These are phyloP conservation scores for Protomyctophum bolini DNA, from an alignment of 2,113 vertebrate genomes.

Conservation along the genomic window DNA sequence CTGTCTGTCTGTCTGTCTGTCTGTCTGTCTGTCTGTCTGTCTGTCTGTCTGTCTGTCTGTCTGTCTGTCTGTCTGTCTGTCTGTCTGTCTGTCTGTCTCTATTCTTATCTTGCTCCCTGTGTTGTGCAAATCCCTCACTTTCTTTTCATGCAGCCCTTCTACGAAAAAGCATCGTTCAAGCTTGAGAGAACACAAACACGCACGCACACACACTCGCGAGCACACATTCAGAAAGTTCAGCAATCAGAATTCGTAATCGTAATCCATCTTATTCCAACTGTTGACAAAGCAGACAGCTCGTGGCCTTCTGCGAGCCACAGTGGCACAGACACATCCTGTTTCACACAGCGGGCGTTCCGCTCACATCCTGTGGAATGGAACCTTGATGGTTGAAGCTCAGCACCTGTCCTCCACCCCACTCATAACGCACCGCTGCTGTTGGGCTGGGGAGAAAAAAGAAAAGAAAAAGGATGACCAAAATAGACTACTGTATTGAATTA, in stretches of 20 bases:
- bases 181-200: neutral
- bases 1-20: too few relatives aligned
- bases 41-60: neutral
- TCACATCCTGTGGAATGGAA: too few relatives aligned
- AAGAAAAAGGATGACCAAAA: neutral
- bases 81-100: neutral
- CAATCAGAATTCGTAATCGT: neutral
- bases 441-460: neutral
- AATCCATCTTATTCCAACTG: neutral
- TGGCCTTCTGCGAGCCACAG: neutral
- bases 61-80: neutral
- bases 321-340: too few relatives aligned
- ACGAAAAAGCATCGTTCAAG: neutral
- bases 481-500: too few relatives aligned
- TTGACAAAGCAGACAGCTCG: neutral
- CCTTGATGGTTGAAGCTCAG: too few relatives aligned
- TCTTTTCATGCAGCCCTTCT: too few relatives aligned
- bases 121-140: too few relatives aligned
- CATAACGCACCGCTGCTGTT: too few relatives aligned
- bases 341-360: too few relatives aligned
- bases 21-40: neutral
- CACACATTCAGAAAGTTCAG: slow-evolving; percentile 2
- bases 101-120: neutral
- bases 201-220: neutral
- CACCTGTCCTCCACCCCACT: too few relatives aligned